Evolutionary conservation across 2,113 vertebrate genomes (phyloP).

Genomic region (Carettochelys insculpta): DNA sequence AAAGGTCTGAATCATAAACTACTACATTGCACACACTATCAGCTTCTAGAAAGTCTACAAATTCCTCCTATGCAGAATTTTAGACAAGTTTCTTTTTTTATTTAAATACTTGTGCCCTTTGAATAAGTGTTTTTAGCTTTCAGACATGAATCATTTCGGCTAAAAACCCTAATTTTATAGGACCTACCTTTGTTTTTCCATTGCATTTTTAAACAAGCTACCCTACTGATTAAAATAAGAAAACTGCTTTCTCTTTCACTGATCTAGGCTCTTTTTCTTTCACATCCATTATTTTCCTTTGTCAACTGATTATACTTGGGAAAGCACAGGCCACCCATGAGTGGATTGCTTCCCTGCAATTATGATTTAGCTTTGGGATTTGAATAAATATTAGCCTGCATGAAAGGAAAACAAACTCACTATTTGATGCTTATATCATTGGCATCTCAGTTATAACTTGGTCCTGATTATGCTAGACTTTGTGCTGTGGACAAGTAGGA

Average conservation of each 20-base stretch:
- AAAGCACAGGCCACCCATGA: not conserved
- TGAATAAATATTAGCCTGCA: not conserved
- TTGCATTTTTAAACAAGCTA: not conserved
- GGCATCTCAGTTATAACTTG: not conserved
- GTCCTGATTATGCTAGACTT: not conserved
- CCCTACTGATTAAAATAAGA: not conserved
- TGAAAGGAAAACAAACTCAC: not conserved
- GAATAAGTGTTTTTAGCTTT: not conserved
- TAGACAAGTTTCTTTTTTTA: not conserved
- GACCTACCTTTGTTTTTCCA: not conserved
- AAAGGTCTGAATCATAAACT: not conserved
- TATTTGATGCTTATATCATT: not conserved
- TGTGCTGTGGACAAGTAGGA: not conserved
- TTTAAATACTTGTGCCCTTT: not conserved
- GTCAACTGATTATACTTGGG: not conserved
- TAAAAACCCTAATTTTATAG: not conserved
- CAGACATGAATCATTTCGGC: not conserved
- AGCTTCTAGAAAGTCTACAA: not conserved
- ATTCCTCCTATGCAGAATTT: not conserved
- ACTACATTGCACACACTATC: not conserved
- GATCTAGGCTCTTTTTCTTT: not conserved
- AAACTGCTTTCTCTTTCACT: not conserved
- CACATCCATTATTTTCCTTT: not conserved
- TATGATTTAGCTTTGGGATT: not conserved
- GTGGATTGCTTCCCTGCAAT: not conserved